phyloP scores from a whole-genome alignment of 2,797 vertebrate species.

The Pampus argenteus region DNA sequence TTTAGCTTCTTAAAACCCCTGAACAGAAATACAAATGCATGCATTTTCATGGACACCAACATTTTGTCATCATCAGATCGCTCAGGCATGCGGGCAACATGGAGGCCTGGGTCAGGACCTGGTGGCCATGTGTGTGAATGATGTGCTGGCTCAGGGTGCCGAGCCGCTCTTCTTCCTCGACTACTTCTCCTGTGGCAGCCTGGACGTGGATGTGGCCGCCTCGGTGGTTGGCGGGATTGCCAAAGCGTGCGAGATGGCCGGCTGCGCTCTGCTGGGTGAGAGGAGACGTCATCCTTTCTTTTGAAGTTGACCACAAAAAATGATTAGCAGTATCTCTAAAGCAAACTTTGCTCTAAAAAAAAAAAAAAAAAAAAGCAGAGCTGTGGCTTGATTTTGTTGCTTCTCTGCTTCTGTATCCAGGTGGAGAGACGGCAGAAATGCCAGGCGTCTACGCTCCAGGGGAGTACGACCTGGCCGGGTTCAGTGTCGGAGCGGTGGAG shows the following conservation, averaged over 20 bases:
- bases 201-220: slow-evolving; percentile 87
- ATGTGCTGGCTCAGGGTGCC: slow-evolving; percentile 95
- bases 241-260: slow-evolving; percentile 88
- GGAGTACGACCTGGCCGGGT: slow-evolving; percentile 95
- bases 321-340: too few relatives aligned
- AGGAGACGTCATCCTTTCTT: too few relatives aligned
- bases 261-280: slow-evolving; percentile 94
- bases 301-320: too few relatives aligned
- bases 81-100: slow-evolving; percentile 90
- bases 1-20: slow-evolving; percentile 1
- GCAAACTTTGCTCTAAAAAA: too few relatives aligned
- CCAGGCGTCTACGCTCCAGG: slow-evolving; percentile 91
- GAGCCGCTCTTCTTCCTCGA: slow-evolving; percentile 98
- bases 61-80: slow-evolving; percentile 73
- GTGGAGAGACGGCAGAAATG: slow-evolving; percentile 98
- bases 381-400: neutral
- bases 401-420: slow-evolving; percentile 67
- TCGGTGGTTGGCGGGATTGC: slow-evolving; percentile 90
- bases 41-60: slow-evolving; percentile 5
- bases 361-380: too few relatives aligned
- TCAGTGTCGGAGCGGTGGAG: slow-evolving; percentile 94
- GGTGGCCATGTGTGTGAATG: slow-evolving; percentile 98
- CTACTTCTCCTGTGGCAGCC: slow-evolving; percentile 95
- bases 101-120: slow-evolving; percentile 93
- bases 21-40: slow-evolving; percentile 10